Base-by-base conservation (phyloP, 2,888 invertebrate genomes). In the Drosophila picticornis region DNA sequence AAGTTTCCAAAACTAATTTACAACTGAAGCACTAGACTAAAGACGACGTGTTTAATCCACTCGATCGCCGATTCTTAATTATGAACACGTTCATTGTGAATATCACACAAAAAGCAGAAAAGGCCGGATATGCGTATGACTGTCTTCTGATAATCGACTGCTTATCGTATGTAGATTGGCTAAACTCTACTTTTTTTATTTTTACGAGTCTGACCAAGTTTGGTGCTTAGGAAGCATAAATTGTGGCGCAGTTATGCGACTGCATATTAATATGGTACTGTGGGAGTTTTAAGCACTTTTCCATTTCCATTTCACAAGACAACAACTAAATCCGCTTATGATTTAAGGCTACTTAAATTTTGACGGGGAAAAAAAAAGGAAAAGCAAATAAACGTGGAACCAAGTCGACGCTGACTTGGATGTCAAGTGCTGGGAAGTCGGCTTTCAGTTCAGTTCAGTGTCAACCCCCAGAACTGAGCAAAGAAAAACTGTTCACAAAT, bases 141-240 rank as follows among this genome's bases (percentile, higher is more conserved):
- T 58, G 60, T 72, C 65, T 46, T 67, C 67, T 74, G 70, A 57
- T 61, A 55, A 73, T 31, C 57, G 31, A 36, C 68, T 66, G 83
- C 60, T 65, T 61, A 83, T 83, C 53, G 58, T 36, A 59, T 81
- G 72, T 71, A 61, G 66, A 81, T 72, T 27, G 62, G 64, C 71
- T 31, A 25, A 27, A 50, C 48, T 48, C 55, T 9, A 25, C 46
- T 10, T 40, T 36, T 36, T 36, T 40, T 16, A 16, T 48, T 25
- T 72, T 73, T 55, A 65, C 67, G 75, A 62, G 50, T 43, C 48
- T 78, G 50, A 40, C 78, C 78, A 81, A 66, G 32, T 84, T 84
- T 67, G 81, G 83, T 10, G 25, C 19, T 1, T 53, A 66, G 84
- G 77, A 81, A 81, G 55, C 71, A 83, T 83, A 81, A 81, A 81